phyloP scores from a whole-genome alignment of 2,888 invertebrate genomes.

The Hipparchia sbordonii region DNA sequence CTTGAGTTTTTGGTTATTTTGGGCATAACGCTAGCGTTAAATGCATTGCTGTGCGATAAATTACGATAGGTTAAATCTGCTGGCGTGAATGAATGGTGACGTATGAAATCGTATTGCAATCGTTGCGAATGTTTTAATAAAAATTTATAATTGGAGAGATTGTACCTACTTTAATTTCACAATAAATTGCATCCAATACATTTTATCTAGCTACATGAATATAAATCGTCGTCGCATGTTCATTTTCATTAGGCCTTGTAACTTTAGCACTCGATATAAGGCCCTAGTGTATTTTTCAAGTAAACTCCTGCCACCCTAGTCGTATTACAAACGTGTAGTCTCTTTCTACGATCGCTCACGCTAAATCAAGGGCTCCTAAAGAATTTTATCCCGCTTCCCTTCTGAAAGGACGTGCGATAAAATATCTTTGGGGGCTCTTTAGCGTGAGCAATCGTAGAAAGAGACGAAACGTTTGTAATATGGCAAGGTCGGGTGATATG shows the following conservation, averaged over 20 bases:
- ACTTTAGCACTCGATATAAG: background rate
- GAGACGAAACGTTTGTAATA: too few relatives aligned
- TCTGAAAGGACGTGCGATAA: too few relatives aligned
- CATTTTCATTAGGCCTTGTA: constrained; percentile 42
- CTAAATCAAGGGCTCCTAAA: too few relatives aligned
- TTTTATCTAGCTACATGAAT: constrained; percentile 24
- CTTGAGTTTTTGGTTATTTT: constrained; percentile 42
- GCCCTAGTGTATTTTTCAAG: background rate
- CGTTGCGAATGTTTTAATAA: constrained; percentile 37
- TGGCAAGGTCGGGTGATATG: too few relatives aligned
- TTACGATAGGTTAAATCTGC: constrained; percentile 48
- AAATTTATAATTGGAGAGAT: background rate
- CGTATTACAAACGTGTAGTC: too few relatives aligned
- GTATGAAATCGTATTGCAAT: constrained; percentile 67
- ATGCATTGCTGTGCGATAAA: constrained; percentile 53
- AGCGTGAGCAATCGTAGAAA: background rate
- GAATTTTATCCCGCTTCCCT: too few relatives aligned
- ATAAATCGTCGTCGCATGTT: constrained; percentile 42
- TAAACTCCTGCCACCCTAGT: background rate
- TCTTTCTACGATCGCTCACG: too few relatives aligned
- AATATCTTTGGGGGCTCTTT: too few relatives aligned
- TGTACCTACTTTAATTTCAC: constrained; percentile 24
- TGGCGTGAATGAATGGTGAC: constrained; percentile 71
- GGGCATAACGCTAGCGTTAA: constrained; percentile 58
- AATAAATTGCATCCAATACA: constrained; percentile 32